These are phyloP conservation scores for Rhorus exstirpatorius DNA, from an alignment of 2,888 invertebrate species.

Conservation along the genomic window DNA sequence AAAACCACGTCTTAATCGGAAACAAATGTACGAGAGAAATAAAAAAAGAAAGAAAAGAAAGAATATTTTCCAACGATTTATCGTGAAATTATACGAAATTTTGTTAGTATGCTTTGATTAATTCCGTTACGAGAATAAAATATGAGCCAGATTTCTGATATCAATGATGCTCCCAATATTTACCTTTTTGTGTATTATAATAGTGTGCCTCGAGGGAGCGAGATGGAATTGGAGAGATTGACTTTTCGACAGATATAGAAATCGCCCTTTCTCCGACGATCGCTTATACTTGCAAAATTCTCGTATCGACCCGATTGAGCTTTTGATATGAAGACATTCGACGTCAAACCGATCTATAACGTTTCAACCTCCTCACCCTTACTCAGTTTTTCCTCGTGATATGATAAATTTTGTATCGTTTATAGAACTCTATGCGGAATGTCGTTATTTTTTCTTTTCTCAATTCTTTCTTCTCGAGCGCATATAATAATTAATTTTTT, in stretches of 20 bases:
- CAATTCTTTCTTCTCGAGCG: no score
- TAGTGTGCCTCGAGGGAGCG: slow-evolving; percentile 24
- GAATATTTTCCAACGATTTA: not conserved
- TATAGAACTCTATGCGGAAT: no score
- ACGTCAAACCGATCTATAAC: slow-evolving; percentile 23
- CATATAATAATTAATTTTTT: no score
- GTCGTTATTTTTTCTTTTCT: not conserved
- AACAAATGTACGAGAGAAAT: no score
- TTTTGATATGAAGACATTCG: slow-evolving; percentile 21
- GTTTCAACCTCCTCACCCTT: not conserved
- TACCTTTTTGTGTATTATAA: slow-evolving; percentile 26
- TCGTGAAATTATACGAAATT: slow-evolving; percentile 23
- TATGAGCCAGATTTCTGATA: slow-evolving; percentile 24
- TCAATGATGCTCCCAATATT: slow-evolving; percentile 21
- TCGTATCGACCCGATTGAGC: slow-evolving; percentile 47
- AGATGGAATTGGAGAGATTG: slow-evolving; percentile 50
- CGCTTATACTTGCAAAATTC: slow-evolving; percentile 59
- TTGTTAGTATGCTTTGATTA: slow-evolving; percentile 42
- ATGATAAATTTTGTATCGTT: not conserved
- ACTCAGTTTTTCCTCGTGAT: not conserved
- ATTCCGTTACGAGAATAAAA: slow-evolving; percentile 24
- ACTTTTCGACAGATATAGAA: slow-evolving; percentile 53
- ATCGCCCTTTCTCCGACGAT: slow-evolving; percentile 27
- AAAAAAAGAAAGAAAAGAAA: no score
- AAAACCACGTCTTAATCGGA: no score